A percentile compares a stretch with the other conserved stretches of the same genome.
Evolutionary conservation across 2,113 vertebrate genomes (phyloP).

Genomic region (Campylorhamphus procurvoides): DNA sequence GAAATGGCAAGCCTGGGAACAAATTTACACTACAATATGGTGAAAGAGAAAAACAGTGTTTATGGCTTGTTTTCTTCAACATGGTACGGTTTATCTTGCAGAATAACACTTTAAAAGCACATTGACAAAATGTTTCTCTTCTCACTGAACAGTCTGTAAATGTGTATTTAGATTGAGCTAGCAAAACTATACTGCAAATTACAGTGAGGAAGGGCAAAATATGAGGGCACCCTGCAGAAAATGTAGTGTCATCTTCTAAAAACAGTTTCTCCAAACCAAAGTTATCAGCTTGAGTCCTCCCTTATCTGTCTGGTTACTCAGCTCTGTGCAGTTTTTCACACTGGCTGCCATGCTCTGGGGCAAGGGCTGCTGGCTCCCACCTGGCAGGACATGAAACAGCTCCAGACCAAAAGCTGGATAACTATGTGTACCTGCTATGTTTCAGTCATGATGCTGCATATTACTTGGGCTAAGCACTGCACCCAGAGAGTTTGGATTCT

Average conservation of each 20-base stretch:
- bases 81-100: conserved; percentile 37
- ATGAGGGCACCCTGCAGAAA: neutral
- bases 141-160: neutral
- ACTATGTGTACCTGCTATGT: rapidly evolving
- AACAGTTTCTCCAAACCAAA: neutral
- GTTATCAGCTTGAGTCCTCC: neutral
- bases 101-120: conserved; percentile 31
- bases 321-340: neutral
- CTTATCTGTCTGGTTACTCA: neutral
- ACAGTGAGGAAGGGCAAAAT: neutral
- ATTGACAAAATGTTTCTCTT: conserved; percentile 23
- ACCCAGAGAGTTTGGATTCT: neutral
- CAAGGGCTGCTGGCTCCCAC: neutral
- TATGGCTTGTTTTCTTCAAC: conserved; percentile 32
- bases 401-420: neutral
- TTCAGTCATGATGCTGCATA: neutral
- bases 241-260: neutral
- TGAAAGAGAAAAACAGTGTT: conserved; percentile 38
- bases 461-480: neutral
- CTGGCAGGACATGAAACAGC: neutral
- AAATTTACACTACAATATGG: conserved; percentile 20
- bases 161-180: neutral
- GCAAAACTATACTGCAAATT: neutral
- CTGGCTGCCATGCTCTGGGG: rapidly evolving
- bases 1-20: conserved; percentile 18